Conservation (phyloP, 2,888 invertebrate genomes). For the Spodoptera picta region DNA sequence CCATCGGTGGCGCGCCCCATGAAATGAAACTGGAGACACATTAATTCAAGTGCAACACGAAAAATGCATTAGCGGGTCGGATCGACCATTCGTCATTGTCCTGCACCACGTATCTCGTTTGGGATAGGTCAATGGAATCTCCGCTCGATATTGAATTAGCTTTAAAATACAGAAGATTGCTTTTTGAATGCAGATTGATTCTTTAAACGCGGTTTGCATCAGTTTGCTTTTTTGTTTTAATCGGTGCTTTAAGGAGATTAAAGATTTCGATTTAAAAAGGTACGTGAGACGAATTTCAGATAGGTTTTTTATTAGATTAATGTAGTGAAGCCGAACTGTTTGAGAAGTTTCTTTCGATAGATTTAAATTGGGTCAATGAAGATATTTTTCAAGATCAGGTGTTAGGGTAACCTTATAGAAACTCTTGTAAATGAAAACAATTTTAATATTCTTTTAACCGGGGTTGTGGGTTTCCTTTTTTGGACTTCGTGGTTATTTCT, state of each 20-base stretch:
- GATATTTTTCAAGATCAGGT: too few species aligned
- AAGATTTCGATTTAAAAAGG: too few species aligned
- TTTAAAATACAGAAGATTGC: slow-evolving; percentile 29
- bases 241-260: not conserved
- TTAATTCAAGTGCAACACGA: slow-evolving; percentile 89
- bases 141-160: slow-evolving; percentile 42
- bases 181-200: slow-evolving; percentile 27
- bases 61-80: slow-evolving; percentile 84
- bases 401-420: too few species aligned
- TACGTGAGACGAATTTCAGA: too few species aligned
- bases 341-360: too few species aligned
- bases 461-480: too few species aligned
- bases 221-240: slow-evolving; percentile 1
- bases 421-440: too few species aligned
- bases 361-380: too few species aligned
- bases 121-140: slow-evolving; percentile 38
- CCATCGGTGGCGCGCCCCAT: slow-evolving; percentile 53
- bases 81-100: slow-evolving; percentile 81
- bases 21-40: slow-evolving; percentile 74
- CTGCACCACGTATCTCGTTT: slow-evolving; percentile 61
- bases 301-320: too few species aligned
- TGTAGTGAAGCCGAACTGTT: too few species aligned
- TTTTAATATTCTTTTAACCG: too few species aligned
- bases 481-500: too few species aligned
- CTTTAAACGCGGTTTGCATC: slow-evolving; percentile 2